Evolutionary conservation across 2,113 vertebrate species (phyloP).

Genomic region (Oreocharis arfaki): DNA sequence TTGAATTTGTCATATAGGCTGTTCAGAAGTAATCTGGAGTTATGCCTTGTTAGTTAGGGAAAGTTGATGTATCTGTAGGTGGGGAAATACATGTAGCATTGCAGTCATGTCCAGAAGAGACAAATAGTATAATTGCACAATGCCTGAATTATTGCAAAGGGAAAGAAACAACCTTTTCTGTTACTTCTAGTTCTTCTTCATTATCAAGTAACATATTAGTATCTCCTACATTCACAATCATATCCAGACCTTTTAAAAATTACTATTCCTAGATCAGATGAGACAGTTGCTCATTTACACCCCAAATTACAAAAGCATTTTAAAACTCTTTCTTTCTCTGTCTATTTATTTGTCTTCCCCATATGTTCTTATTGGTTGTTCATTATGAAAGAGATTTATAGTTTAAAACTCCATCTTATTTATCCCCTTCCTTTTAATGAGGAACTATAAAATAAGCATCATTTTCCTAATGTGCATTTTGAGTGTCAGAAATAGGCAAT

Average conservation of each 20-base stretch:
- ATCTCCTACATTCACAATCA: conserved; percentile 1
- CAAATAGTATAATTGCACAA: conserved; percentile 20
- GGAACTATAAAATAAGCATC: conserved; percentile 71
- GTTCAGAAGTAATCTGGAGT: conserved; percentile 10
- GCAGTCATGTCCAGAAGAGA: conserved; percentile 7
- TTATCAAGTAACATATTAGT: conserved; percentile 55
- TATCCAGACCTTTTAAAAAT: conserved; percentile 60
- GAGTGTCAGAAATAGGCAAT: conserved; percentile 70
- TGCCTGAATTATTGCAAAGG: neutral
- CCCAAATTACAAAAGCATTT: conserved; percentile 46
- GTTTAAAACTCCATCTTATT: conserved; percentile 62
- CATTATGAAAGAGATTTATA: conserved; percentile 64
- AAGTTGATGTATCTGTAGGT: conserved; percentile 32
- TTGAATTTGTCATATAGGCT: conserved; percentile 48
- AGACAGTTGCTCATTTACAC: conserved; percentile 65
- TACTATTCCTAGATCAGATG: conserved; percentile 52
- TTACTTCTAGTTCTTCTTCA: conserved; percentile 59
- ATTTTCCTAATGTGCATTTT: conserved; percentile 73
- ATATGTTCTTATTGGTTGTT: conserved; percentile 37
- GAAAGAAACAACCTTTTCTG: conserved; percentile 57
- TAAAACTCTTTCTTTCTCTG: conserved; percentile 40
- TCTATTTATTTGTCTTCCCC: conserved; percentile 50
- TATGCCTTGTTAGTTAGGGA: conserved; percentile 45
- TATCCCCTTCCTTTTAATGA: conserved; percentile 69
- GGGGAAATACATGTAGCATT: conserved; percentile 20